Percentiles rank a stretch among this genome's conserved stretches.
These are phyloP conservation scores for Cinclus cinclus DNA, from an alignment of 2,113 vertebrate species.

Conservation along the genomic window DNA sequence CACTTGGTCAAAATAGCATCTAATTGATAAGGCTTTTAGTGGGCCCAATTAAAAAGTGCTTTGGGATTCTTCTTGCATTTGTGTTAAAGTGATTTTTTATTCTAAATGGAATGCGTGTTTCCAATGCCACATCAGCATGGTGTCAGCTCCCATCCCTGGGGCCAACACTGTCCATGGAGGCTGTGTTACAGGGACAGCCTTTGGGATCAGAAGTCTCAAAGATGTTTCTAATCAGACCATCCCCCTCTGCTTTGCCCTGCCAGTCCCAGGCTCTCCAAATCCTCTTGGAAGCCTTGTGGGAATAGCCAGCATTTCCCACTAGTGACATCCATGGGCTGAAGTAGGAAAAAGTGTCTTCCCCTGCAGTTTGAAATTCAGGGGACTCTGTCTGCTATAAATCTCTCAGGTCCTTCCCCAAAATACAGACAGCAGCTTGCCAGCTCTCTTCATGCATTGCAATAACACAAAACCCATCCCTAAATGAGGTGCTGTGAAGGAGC, in stretches of 20 bases:
- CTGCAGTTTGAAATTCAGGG: not conserved
- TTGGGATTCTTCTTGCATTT: not conserved
- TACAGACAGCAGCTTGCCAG: not conserved
- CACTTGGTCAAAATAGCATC: not conserved
- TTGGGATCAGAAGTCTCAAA: not conserved
- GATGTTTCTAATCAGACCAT: not conserved
- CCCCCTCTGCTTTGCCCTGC: not conserved
- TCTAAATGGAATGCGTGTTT: not conserved
- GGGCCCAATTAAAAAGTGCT: not conserved
- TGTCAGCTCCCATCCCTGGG: not conserved
- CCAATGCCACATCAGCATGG: not conserved
- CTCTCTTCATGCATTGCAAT: not conserved
- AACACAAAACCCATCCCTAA: not conserved
- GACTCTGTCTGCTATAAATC: not conserved
- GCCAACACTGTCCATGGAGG: not conserved
- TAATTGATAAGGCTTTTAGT: slow-evolving; percentile 52
- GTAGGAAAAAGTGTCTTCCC: not conserved
- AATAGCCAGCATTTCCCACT: not conserved
- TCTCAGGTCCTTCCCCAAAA: not conserved
- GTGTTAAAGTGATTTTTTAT: not conserved
- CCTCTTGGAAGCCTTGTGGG: not conserved
- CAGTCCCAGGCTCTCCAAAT: not conserved
- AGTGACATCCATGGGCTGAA: not conserved
- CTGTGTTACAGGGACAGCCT: not conserved
- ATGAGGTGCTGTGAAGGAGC: not conserved